Evolutionary conservation across 2,113 vertebrate genomes (phyloP), one percentile per base, ranked within the genome.

Genomic region (Sisor rabdophorus): DNA sequence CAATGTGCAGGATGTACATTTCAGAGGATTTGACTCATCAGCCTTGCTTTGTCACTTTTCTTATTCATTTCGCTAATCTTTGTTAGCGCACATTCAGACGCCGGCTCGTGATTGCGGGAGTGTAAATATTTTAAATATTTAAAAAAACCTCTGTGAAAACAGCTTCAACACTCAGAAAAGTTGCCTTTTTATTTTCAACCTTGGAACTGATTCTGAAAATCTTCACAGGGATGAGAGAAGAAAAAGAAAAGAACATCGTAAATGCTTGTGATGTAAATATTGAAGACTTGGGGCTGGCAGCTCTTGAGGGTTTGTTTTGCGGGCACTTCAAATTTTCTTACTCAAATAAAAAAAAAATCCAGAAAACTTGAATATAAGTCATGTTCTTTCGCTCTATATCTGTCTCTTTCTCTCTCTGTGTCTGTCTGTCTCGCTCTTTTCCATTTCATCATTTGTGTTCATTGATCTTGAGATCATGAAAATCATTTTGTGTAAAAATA

Each of bases 91-190:
- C 80, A 77, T 53, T 89, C 76, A 24, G 44, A 59, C 73, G 81
- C 78, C 81, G 40, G 77, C 84, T 82, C 79, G 88, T 93, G 90
- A 86, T 89, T 90, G 91, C 89, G 88, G 92, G 92, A 95, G 93
- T 93, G 92, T 94, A 95, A 93, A 97, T 96, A 95, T 95, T 92
- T 97, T 94, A 95, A 94, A 96, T 95, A 96, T 95, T 97, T 95
- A 96, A 84, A 52, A 50, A 17, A 26, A 90, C 87, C 82, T 81
- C 78, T 79, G 84, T 81, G 77, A 79, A 77, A 80, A 87, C 85
- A 75, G 85, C 77, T 81, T 77, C n/a, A 73, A 73, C 84, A 75
- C 65, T 81, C 64, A 55, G 80, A 82, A 67, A 78, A 88, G 84
- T 82, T 58, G 78, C 75, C 69, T 70, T 64, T 79, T 71, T 75